These are phyloP conservation scores for Cetoscarus ocellatus DNA, from an alignment of 2,797 vertebrate genomes.

Conservation along the genomic window DNA sequence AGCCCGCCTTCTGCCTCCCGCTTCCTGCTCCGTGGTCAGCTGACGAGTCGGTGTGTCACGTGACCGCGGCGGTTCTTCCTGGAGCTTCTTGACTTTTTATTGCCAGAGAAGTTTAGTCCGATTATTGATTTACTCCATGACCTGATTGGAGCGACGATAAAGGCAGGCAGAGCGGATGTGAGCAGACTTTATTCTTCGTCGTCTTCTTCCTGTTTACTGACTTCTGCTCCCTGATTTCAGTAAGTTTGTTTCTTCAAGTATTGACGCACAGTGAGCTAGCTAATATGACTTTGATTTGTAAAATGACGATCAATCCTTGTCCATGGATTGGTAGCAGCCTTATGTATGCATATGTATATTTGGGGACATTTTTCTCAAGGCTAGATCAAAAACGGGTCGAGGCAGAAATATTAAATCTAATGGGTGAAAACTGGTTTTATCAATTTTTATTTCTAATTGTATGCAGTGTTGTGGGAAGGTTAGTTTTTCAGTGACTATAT, in stretches of 20 bases:
- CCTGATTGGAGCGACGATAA: fast-evolving
- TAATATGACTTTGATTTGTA: neutral
- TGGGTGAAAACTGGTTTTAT: too few species aligned
- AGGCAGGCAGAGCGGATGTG: neutral
- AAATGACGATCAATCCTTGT: neutral
- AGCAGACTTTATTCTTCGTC: neutral
- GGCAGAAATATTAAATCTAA: too few species aligned
- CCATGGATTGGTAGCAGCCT: neutral
- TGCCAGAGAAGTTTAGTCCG: fast-evolving
- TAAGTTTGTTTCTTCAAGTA: neutral
- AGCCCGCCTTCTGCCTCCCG: neutral
- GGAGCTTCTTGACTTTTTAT: too few species aligned
- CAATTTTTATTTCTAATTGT: too few species aligned
- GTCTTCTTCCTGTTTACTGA: neutral
- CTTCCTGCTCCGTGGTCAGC: conserved; percentile 66
- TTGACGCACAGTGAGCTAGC: too few species aligned
- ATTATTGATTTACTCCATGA: fast-evolving
- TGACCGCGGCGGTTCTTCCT: conserved; percentile 85
- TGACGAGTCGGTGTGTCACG: conserved; percentile 84
- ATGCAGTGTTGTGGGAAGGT: too few species aligned
- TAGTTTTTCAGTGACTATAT: too few species aligned
- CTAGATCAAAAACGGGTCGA: too few species aligned
- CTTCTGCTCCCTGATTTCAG: neutral
- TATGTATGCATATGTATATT: too few species aligned
- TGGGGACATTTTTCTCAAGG: too few species aligned